These are phyloP conservation scores for Pseudochaenichthys georgianus DNA, from an alignment of 2,797 vertebrate genomes.

Conservation along the genomic window DNA sequence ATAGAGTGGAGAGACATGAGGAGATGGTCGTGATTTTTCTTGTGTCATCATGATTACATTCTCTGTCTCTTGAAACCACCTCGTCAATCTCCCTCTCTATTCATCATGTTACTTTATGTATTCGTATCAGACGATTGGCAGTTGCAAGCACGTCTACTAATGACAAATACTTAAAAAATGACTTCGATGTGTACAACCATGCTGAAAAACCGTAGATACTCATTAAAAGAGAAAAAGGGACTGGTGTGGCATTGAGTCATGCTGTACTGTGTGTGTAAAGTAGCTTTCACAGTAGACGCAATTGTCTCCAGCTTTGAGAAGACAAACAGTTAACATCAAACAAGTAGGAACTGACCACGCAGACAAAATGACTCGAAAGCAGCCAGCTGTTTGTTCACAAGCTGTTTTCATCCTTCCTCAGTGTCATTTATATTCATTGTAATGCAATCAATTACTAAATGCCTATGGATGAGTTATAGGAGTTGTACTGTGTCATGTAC, in stretches of 20 bases:
- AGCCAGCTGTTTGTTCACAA: too few relatives aligned
- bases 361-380: not conserved
- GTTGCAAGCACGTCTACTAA: conserved; percentile 1
- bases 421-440: too few relatives aligned
- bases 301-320: not conserved
- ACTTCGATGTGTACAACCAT: not conserved
- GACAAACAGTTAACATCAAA: not conserved
- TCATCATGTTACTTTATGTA: not conserved
- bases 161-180: not conserved
- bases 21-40: conserved; percentile 15
- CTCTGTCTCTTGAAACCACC: not conserved
- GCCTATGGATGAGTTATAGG: too few relatives aligned
- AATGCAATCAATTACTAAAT: too few relatives aligned
- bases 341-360: not conserved
- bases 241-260: not conserved
- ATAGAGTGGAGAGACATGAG: not conserved
- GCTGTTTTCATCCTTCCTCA: too few relatives aligned
- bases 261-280: not conserved
- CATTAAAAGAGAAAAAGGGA: not conserved
- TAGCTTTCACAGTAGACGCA: not conserved
- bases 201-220: not conserved
- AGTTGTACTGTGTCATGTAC: too few relatives aligned
- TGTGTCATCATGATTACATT: conserved; percentile 2
- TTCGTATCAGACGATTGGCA: conserved; percentile 1
- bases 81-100: conserved; percentile 16